These are phyloP conservation scores for Semnornis frantzii DNA, from an alignment of 2,113 vertebrate species.

Conservation along the genomic window DNA sequence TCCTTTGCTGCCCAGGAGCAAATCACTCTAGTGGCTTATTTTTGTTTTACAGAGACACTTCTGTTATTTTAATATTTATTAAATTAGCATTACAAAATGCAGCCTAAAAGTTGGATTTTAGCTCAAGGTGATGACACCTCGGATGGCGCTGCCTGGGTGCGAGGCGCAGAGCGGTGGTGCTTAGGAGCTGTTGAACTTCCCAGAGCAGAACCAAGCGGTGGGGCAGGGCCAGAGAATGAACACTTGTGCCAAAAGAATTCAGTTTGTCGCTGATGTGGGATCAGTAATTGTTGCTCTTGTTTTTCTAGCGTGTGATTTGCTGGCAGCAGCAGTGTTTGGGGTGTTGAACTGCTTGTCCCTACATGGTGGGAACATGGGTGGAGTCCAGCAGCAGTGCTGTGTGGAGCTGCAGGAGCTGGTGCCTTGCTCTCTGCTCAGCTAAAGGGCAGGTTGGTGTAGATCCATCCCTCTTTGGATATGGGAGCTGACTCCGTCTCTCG, in stretches of 20 bases:
- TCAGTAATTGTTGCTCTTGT: neutral
- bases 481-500: fast-evolving
- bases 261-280: neutral
- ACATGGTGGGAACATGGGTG: neutral
- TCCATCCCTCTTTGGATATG: neutral
- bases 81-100: neutral
- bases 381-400: neutral
- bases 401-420: neutral
- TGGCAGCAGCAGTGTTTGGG: neutral
- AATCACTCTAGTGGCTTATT: neutral
- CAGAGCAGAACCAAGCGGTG: neutral
- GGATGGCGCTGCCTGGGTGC: fast-evolving
- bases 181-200: neutral
- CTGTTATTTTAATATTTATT: neutral
- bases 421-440: neutral
- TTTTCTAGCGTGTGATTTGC: neutral
- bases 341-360: neutral
- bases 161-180: fast-evolving
- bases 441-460: fast-evolving
- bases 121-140: fast-evolving
- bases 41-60: neutral
- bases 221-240: neutral
- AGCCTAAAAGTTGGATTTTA: neutral
- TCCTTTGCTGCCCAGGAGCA: neutral
- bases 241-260: too few relatives aligned